Evolutionary conservation across 2,797 vertebrate genomes (phyloP).

Genomic region (Trichosurus vulpecula): DNA sequence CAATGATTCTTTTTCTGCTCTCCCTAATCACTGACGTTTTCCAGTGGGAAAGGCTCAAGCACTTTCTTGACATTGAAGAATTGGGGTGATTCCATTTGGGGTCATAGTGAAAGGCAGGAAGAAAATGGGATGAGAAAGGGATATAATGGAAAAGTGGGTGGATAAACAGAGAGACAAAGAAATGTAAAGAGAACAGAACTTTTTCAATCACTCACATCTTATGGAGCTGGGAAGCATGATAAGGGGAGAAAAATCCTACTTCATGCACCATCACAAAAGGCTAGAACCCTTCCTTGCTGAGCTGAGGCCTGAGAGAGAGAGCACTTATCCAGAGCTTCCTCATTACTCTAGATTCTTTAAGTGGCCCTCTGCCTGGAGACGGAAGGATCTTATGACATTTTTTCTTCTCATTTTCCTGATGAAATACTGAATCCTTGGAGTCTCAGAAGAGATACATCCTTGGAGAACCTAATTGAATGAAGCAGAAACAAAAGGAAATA

Average conservation of each 20-base stretch:
- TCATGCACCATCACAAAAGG: neutral
- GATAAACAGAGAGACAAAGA: neutral
- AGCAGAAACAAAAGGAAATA: conserved; percentile 7
- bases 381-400: neutral
- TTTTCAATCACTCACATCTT: neutral
- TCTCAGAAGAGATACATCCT: neutral
- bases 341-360: neutral
- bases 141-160: neutral
- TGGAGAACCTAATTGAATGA: neutral
- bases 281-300: neutral
- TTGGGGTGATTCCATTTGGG: neutral
- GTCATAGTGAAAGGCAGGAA: neutral
- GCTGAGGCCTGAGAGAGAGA: neutral
- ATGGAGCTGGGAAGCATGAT: neutral
- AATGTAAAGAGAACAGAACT: neutral
- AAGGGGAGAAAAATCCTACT: neutral
- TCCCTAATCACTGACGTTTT: neutral
- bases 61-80: neutral
- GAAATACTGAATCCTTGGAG: neutral
- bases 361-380: neutral
- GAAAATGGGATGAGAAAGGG: neutral
- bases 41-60: neutral
- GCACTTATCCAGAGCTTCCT: neutral
- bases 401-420: neutral
- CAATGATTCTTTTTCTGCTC: neutral